phyloP scores from a whole-genome alignment of 2,113 vertebrate species.

The Pachycephala philippinensis region DNA sequence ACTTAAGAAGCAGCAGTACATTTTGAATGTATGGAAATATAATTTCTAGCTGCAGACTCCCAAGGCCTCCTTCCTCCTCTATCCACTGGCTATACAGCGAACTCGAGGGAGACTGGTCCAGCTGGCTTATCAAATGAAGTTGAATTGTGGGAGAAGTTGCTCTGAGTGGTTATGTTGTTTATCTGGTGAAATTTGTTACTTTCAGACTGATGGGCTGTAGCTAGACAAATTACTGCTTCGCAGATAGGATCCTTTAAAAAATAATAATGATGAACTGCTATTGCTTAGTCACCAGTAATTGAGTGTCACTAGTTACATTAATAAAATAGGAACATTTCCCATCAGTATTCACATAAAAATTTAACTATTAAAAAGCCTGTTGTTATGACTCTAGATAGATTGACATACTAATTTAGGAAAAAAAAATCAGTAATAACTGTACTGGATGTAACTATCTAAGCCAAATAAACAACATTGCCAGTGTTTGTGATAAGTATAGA shows the following conservation, averaged over 20 bases:
- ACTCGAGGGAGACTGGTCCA: neutral
- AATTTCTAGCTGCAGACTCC: neutral
- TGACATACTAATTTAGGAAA: neutral
- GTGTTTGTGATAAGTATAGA: neutral
- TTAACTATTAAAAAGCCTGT: neutral
- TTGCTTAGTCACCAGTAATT: neutral
- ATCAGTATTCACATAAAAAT: neutral
- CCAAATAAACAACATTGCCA: neutral
- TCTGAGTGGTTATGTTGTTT: neutral
- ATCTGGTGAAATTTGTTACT: neutral
- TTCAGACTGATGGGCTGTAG: neutral
- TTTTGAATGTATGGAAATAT: neutral
- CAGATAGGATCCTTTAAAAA: neutral
- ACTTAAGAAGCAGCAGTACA: neutral
- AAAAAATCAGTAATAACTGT: neutral
- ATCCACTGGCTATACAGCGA: accelerated
- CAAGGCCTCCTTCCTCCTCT: neutral
- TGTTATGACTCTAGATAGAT: neutral
- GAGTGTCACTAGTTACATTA: neutral
- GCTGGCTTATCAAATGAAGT: neutral
- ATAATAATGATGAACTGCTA: neutral
- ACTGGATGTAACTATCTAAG: neutral
- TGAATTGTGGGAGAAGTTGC: neutral
- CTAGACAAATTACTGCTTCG: neutral
- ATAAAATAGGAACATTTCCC: neutral